Evolutionary conservation across 2,888 invertebrate genomes (phyloP), one percentile per base, ranked within the genome.

Genomic region (Archaeoteleia sp.): DNA sequence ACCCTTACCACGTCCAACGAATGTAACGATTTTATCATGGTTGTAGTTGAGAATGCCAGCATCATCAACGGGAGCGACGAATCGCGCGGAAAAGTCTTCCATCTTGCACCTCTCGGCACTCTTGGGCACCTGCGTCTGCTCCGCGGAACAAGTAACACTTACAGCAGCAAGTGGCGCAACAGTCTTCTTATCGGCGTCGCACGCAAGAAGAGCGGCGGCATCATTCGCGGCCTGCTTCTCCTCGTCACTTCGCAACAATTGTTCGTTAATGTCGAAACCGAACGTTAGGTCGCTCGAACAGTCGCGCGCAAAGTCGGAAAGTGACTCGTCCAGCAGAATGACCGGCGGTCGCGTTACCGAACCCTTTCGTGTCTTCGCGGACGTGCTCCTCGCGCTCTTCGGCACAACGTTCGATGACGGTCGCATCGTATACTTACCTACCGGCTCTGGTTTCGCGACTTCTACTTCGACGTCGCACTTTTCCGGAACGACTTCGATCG

Each of bases 231-330:
- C 72, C 25, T 69, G 62, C 20, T 60, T 67, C n/a, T 79, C 79
- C 13, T 81, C 79, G 20, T 84, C 85, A 2, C 87, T 87, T 61
- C 87, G 87, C 76, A 93, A 86, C 77, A 93, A 87, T 82, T 91
- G 90, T 85, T 92, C 91, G 86, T 93, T 92, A 63, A 93, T 87
- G 80, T 92, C 93, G 85, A 93, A 93, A 8, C 93, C 93, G 85
- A 95, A 95, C 27, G 93, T 93, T 58, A 94, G 89, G 85, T 91
- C 89, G 71, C 88, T 88, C 73, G 86, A 86, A 53, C 84, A 82
- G 51, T 79, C 77, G 43, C 46, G 83, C 29, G 73, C 68, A 37
- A 74, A 35, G 43, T 84, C 84, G 1, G 78, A 74, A 0, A 76
- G 63, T 12, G 83, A 84, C 67, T 87, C 87, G 78, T 91, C 90